Evolutionary conservation across 2,888 invertebrate genomes (phyloP).

Genomic region (Eilema caniola): DNA sequence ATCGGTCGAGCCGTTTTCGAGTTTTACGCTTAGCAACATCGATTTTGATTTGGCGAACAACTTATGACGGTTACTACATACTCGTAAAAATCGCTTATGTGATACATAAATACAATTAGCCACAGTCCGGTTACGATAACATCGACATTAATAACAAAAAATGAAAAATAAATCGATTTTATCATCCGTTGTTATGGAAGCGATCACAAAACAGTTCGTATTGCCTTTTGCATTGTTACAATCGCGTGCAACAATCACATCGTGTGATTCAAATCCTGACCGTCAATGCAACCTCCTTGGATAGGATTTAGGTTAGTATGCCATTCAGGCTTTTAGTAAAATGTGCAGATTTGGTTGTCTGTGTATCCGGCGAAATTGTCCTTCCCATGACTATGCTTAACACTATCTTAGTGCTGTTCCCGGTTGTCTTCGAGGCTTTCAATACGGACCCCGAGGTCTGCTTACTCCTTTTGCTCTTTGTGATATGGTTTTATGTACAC

Average conservation of each 20-base stretch:
- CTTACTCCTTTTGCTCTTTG: no score
- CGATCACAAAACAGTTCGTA: not conserved
- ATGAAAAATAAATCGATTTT: not conserved
- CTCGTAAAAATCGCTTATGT: not conserved
- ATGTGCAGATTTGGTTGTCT: no score
- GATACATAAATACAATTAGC: not conserved
- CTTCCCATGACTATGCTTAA: no score
- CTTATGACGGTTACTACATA: no score
- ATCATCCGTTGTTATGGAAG: slow-evolving; percentile 3
- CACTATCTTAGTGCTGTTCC: no score
- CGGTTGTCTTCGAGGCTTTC: no score
- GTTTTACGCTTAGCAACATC: no score
- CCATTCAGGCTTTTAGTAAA: not conserved
- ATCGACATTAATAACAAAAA: not conserved
- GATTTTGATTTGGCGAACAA: no score
- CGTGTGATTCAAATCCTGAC: not conserved
- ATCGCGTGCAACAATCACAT: slow-evolving; percentile 1
- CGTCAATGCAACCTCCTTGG: not conserved
- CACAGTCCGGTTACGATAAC: not conserved
- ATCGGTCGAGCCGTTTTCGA: no score
- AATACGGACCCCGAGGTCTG: no score
- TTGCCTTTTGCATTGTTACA: not conserved
- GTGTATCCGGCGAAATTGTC: no score
- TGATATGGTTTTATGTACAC: no score
- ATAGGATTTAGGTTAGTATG: not conserved